Base-by-base conservation (phyloP, 2,888 invertebrate genomes). In the Andricus quercusramuli region DNA sequence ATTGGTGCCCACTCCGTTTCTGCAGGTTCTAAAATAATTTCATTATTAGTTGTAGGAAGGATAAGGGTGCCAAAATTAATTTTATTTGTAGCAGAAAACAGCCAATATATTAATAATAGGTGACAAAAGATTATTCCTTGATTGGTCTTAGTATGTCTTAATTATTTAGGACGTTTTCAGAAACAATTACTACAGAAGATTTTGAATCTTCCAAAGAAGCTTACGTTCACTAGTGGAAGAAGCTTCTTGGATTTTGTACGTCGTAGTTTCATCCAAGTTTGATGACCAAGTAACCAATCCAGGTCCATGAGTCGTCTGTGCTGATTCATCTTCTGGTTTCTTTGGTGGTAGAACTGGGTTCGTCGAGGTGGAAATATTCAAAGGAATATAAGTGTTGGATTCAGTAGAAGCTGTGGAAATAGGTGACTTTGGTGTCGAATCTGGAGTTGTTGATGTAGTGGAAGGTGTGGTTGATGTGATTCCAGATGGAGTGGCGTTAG, bases 1-100 rank as follows among this genome's bases (percentile, higher is more conserved):
- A 95, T 94, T 8, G 95, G 95, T 22, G 94, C 94, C 95, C 95
- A 95, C 80, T 94, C 94, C 25, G 89, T 88, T 65, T 89, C 88
- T 4, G 80, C 67, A 44, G 88, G 80, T 91, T 94, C 94, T 94
- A 93, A 20, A 93, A 93, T 25, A 32, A 22, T 67, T 70, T 70
- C 59, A 68, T 51, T 81, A 84, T 86, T 74, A 82, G 82, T 77
- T 1, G 56, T 3, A 56, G n/a, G n/a, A 56, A 9, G 79, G 77
- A 82, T 83, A 79, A 85, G 80, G 80, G 4, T 4, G 17, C 17
- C 47, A 47, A 47, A 44, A 47, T 47, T 9, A 37, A 37, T 8
- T 37, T 8, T 8, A 8, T 29, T 8, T 8, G 37, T 37, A 37
- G 9, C 6, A 37, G 9, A 37, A 37, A 37, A 9, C 9, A 8